Evolutionary conservation across 92 coral and sea anemone genomes (phyloP).

Genomic region (Nematostella vectensis): DNA sequence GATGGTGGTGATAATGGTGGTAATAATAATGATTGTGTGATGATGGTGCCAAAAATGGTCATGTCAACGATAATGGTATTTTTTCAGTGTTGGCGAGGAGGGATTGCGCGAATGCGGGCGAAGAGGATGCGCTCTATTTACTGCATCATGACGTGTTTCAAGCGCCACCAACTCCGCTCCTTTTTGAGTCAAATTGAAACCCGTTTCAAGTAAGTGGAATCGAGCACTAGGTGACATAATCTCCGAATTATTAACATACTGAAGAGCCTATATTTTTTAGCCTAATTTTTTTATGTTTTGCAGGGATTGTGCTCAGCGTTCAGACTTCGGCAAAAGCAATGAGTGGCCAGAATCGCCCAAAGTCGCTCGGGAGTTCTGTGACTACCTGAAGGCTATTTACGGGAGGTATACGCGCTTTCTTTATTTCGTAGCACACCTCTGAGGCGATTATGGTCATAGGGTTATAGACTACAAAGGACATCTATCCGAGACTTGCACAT

Average conservation of each 20-base stretch:
- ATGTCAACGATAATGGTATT: no score
- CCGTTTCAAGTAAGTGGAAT: slow-evolving; percentile 44
- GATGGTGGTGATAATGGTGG: no score
- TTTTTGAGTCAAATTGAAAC: slow-evolving; percentile 46
- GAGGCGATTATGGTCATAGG: no score
- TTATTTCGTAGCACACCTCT: no score
- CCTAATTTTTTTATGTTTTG: background rate
- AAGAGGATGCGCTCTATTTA: slow-evolving; percentile 69
- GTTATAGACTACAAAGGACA: no score
- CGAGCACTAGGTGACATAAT: no score
- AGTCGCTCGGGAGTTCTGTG: slow-evolving; percentile 37
- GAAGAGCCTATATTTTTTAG: background rate
- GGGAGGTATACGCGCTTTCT: slow-evolving; percentile 42
- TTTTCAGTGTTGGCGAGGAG: slow-evolving; percentile 86
- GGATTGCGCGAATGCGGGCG: slow-evolving; percentile 62
- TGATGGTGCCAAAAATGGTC: no score
- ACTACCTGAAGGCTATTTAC: slow-evolving; percentile 36
- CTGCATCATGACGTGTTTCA: slow-evolving; percentile 60
- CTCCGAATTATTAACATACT: no score
- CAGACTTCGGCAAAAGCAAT: slow-evolving; percentile 61
- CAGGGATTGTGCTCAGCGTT: slow-evolving; percentile 38
- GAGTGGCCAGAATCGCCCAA: slow-evolving; percentile 57
- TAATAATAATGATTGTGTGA: no score
- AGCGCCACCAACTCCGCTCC: slow-evolving; percentile 53
- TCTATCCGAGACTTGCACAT: no score